Evolutionary conservation across 1,140 invertebrate species (phyloP).

Genomic region (Antheraea pernyi): DNA sequence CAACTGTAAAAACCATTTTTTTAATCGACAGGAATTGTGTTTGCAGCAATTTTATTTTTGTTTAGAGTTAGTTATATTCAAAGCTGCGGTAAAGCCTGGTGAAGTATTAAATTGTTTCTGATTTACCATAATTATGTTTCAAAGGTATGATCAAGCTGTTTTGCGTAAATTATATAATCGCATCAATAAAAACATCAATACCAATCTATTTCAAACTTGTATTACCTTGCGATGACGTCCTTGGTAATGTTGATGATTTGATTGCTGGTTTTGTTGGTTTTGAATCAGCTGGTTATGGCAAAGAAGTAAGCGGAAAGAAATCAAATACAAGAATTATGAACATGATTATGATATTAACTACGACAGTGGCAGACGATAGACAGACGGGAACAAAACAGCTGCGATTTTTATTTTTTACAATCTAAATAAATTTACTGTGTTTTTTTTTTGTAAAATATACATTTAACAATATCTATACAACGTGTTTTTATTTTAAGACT

Average conservation of each 20-base stretch:
- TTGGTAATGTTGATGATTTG: slow-evolving; percentile 94
- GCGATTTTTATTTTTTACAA: not conserved
- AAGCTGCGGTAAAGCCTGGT: not conserved
- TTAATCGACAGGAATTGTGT: not conserved
- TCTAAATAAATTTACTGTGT: not conserved
- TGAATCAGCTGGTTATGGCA: slow-evolving; percentile 88
- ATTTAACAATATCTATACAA: not conserved
- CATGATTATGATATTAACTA: slow-evolving; percentile 74
- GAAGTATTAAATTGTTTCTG: not conserved
- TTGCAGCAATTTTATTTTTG: no score
- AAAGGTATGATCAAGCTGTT: not conserved
- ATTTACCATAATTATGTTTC: not conserved
- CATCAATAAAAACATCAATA: not conserved
- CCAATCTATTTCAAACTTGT: slow-evolving; percentile 13
- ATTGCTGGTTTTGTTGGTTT: slow-evolving; percentile 96
- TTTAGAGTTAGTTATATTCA: slow-evolving; percentile 1
- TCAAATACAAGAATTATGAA: slow-evolving; percentile 76
- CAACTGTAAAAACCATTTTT: not conserved
- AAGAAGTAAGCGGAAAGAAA: slow-evolving; percentile 78
- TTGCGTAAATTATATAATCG: not conserved
- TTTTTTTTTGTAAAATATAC: not conserved
- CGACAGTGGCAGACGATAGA: slow-evolving; percentile 34
- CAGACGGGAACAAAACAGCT: not conserved
- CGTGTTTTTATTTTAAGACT: no score
- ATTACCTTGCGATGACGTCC: slow-evolving; percentile 96